Percentiles rank a stretch among this genome's conserved stretches.
phyloP scores from a whole-genome alignment of 2,113 vertebrate species.

The Eulemur rufifrons region DNA sequence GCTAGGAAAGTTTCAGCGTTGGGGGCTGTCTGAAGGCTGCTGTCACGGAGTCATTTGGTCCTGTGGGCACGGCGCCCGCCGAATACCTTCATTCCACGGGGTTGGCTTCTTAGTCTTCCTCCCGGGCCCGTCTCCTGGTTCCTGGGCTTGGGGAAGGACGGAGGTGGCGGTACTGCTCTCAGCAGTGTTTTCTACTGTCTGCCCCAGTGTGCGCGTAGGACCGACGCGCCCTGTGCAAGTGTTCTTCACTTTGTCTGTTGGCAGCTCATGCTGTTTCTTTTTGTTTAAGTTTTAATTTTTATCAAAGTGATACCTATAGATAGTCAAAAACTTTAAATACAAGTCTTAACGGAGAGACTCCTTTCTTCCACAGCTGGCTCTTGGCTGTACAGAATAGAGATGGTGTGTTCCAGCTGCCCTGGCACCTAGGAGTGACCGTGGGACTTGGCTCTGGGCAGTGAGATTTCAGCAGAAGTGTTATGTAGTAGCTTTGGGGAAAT shows the following conservation, averaged over 20 bases:
- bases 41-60: neutral
- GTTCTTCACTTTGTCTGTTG: neutral
- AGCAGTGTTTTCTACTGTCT: neutral
- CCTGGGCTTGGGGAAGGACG: neutral
- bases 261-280: neutral
- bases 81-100: fast-evolving
- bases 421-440: neutral
- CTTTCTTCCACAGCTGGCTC: neutral
- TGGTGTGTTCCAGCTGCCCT: neutral
- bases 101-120: neutral
- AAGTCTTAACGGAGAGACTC: neutral
- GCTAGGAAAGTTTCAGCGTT: neutral
- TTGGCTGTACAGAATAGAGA: neutral
- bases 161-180: fast-evolving
- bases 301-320: neutral
- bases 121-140: no score
- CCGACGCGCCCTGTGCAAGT: fast-evolving
- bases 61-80: no score
- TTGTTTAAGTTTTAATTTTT: neutral
- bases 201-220: no score
- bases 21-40: neutral
- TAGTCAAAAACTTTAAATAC: neutral
- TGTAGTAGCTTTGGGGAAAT: neutral
- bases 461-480: neutral
- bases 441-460: neutral